Percentiles rank a stretch among this genome's conserved stretches.
Conservation (phyloP, 2,797 vertebrate genomes). For the Adrianichthys oophorus region DNA sequence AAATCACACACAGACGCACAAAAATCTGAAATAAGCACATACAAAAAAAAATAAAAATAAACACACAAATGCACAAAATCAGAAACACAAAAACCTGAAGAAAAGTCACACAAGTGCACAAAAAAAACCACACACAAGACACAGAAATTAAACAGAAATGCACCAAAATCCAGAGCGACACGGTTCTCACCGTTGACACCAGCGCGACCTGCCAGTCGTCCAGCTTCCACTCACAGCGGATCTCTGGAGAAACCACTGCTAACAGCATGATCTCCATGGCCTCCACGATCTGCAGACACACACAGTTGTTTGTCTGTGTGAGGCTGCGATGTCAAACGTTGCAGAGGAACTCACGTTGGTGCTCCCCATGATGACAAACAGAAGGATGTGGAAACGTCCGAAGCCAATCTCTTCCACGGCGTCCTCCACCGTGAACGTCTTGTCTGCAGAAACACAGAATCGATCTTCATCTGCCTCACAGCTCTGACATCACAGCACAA, state of each 20-base stretch:
- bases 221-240: conserved; percentile 92
- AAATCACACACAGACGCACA: too few species aligned
- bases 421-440: conserved; percentile 88
- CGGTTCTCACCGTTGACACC: conserved; percentile 88
- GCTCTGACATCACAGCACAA: background rate
- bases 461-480: background rate
- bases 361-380: conserved; percentile 94
- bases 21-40: background rate
- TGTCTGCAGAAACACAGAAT: conserved; percentile 22
- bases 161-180: too few species aligned
- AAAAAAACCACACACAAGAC: too few species aligned
- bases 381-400: conserved; percentile 87
- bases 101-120: too few species aligned
- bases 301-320: background rate
- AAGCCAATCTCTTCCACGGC: conserved; percentile 92
- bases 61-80: too few species aligned
- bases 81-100: too few species aligned
- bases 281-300: conserved; percentile 82
- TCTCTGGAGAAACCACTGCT: conserved; percentile 89
- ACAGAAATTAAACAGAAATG: background rate
- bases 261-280: conserved; percentile 98
- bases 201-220: conserved; percentile 93
- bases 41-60: too few species aligned
- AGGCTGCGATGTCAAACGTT: background rate
- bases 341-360: conserved; percentile 65